Evolutionary conservation across 2,888 invertebrate species (phyloP), one percentile per base, ranked within the genome.

Genomic region (Dryomyza anilis): DNA sequence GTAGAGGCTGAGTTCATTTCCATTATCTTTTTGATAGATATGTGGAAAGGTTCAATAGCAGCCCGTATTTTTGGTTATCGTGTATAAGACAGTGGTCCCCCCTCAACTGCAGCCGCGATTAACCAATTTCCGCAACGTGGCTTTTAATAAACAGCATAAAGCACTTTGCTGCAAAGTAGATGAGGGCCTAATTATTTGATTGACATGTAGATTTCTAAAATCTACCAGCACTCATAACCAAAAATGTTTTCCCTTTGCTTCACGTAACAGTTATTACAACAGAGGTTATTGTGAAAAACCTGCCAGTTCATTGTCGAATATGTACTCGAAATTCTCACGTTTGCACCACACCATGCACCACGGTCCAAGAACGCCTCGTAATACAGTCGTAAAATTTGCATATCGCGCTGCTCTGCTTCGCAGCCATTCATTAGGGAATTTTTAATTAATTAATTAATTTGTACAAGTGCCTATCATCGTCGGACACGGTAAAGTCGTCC

Each of bases 391-490:
- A 39, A 57, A 57, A 60, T 60, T 60, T 48, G 59, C 59, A 60
- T 60, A 33, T 4, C 21, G 21, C 48, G 5, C 23, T 21, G 25
- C 45, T n/a, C 16, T 25, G 25, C 16, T 33, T 19, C 19, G 19
- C 53, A 43, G 2, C 43, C 43, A 43, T 43, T 43, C 50, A 60
- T 60, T 60, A 23, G 59, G 36, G 48, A 60, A 48, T 48, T 48
- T 46, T 29, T 36, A 60, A 50, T 60, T 60, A 48, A 50, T 60
- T 60, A 48, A 60, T 60, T 60, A 48, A 60, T 48, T 60, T 50
- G 59, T 60, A 60, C 48, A 60, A 46, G 59, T 60, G 36, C 59
- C 59, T 23, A 29, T 60, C 45, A 46, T 46, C 46, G 29, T 33
- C 19, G 27, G 7, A 12, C 39, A n/a, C 39, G 14, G 39, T n/a